Evolutionary conservation across 2,797 vertebrate species (phyloP).

Genomic region (Myotis planiceps): DNA sequence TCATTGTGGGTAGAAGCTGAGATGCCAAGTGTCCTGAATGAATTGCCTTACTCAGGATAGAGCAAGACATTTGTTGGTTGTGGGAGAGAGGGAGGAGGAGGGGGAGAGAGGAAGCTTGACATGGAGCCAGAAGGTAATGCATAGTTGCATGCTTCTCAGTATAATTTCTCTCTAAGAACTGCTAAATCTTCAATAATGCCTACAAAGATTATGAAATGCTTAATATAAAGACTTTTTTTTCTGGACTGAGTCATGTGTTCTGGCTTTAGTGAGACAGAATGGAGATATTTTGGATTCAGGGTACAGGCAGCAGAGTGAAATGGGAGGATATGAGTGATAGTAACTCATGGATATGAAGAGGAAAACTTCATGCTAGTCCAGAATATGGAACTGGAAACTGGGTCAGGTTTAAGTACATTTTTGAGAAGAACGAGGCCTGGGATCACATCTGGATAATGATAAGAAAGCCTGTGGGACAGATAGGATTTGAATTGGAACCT

Average conservation of each 20-base stretch:
- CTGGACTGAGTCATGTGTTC: not conserved
- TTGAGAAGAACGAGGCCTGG: not conserved
- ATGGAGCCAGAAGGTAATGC: not conserved
- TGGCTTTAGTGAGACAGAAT: not conserved
- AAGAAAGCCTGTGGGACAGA: not conserved
- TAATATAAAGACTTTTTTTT: not conserved
- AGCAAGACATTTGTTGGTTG: not conserved
- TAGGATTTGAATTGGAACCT: not conserved
- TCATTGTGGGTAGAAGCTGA: conserved; percentile 4
- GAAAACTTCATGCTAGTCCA: not conserved
- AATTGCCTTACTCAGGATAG: not conserved
- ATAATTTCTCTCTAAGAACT: not conserved
- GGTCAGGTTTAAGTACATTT: not conserved
- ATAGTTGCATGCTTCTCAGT: not conserved
- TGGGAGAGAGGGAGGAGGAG: not conserved
- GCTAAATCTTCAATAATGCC: not conserved
- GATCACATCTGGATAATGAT: not conserved
- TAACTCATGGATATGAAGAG: not conserved
- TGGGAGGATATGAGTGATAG: not conserved
- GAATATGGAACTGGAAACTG: not conserved
- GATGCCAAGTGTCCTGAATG: not conserved
- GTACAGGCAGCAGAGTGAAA: not conserved
- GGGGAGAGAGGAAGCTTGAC: not conserved
- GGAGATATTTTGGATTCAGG: not conserved
- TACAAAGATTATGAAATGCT: not conserved